Base-by-base conservation (phyloP, 2,113 vertebrate species). In the Fulmarus glacialis region DNA sequence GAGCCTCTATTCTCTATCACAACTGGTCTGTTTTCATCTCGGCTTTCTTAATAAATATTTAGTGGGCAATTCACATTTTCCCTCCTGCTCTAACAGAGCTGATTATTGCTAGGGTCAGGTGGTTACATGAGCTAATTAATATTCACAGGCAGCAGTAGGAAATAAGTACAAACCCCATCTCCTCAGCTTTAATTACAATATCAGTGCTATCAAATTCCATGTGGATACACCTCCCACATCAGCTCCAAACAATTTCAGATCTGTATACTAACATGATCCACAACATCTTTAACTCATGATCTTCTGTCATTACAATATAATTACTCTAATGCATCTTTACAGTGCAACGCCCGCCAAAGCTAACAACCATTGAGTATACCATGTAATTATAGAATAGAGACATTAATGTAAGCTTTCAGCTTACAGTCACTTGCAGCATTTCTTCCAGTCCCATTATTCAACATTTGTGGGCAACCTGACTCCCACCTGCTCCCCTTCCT, bases 231-330 rank as follows among this genome's bases (percentile, higher is more conserved):
- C 75, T 95, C 94, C 86, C 64, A 77, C 81, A 93, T 88, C 87
- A 84, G 90, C 89, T 89, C 88, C 80, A 95, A 88, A 97, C 88
- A 87, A 94, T 95, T 97, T 96, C 86, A 86, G 90, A 96, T 79
- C 68, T 91, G 86, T 94, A 18, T 73, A 62, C 67, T 82, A 94
- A 87, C 88, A 93, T 63, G 77, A 92, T 82, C 87, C 53, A 43
- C 88, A 82, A 55, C 83, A 88, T 93, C 94, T 94, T 96, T 97
- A 96, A 97, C 97, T 97, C 95, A 42, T 95, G 95, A 95, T 97
- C 97, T 93, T 93, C 96, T 97, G 96, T 97, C 96, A 97, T 98
- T 94, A 97, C 80, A 58, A 74, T 80, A 43, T 97, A 97, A 98
- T 98, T 97, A 97, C 91, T 90, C 88, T 91, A 95, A 97, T 94